These are phyloP conservation scores for Melanotaenia pygmaea DNA, from an alignment of 2,797 vertebrate species.

Conservation along the genomic window DNA sequence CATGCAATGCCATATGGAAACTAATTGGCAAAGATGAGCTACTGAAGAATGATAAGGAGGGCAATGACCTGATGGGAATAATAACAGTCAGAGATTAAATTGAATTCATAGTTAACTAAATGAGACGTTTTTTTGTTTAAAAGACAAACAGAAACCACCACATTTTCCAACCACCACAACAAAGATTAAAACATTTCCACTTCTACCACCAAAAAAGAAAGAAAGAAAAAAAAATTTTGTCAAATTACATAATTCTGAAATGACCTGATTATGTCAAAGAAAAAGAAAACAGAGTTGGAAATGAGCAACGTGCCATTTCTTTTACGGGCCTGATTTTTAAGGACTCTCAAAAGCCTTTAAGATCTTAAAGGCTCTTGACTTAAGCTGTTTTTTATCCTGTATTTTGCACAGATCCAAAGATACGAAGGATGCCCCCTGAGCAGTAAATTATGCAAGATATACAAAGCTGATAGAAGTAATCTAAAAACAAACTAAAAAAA, in stretches of 20 bases:
- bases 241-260: neutral
- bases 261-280: neutral
- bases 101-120: no score
- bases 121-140: no score
- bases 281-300: neutral
- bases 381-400: neutral
- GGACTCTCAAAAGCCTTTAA: neutral
- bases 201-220: neutral
- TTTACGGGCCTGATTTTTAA: neutral
- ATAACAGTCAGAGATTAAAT: no score
- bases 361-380: neutral
- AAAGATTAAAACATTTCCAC: constrained; percentile 1
- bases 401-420: neutral
- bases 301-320: neutral
- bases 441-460: constrained; percentile 31
- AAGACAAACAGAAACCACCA: neutral
- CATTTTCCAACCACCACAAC: neutral
- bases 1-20: no score
- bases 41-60: no score
- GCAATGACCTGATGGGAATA: no score
- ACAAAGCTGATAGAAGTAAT: constrained; percentile 34
- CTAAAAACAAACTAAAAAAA: constrained; percentile 50
- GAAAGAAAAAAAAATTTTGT: neutral
- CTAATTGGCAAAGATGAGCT: no score
- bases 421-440: constrained; percentile 11